Percentiles rank a stretch among this genome's conserved stretches.
Conservation (phyloP, 2,797 vertebrate species). For the Lophius americanus region DNA sequence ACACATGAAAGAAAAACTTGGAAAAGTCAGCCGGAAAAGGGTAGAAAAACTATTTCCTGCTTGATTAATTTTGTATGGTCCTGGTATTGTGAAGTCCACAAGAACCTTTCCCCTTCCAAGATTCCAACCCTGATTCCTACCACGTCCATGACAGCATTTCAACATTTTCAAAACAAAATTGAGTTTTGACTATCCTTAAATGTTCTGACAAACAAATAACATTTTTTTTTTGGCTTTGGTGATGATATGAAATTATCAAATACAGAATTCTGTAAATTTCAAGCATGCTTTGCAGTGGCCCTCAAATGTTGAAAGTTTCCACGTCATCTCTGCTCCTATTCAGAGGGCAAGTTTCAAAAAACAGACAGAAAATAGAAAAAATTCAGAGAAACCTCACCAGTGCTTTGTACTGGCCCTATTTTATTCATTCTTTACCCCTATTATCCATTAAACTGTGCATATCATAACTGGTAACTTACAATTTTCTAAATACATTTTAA, state of each 20-base stretch:
- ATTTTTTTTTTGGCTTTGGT: background rate
- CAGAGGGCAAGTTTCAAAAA: no score
- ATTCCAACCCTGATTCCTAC: conserved; percentile 35
- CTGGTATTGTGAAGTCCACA: conserved; percentile 37
- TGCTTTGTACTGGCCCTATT: no score
- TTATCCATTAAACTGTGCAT: no score
- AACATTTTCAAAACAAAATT: background rate
- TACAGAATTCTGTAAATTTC: no score
- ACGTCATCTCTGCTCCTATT: no score
- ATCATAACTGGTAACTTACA: no score
- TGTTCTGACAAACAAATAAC: background rate
- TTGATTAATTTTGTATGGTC: conserved; percentile 60
- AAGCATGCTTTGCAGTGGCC: no score
- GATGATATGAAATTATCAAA: background rate
- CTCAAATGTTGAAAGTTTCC: no score
- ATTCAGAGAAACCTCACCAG: no score
- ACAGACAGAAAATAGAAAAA: no score
- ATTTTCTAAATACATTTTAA: no score
- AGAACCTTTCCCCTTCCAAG: conserved; percentile 10
- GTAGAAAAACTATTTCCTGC: conserved; percentile 59
- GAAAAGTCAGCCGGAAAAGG: conserved; percentile 53
- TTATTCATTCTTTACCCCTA: no score
- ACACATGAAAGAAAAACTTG: conserved; percentile 52
- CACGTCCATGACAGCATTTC: conserved; percentile 1
- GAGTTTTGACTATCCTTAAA: background rate